Evolutionary conservation across 2,113 vertebrate species (phyloP).

Genomic region (Tachysurus vachellii): DNA sequence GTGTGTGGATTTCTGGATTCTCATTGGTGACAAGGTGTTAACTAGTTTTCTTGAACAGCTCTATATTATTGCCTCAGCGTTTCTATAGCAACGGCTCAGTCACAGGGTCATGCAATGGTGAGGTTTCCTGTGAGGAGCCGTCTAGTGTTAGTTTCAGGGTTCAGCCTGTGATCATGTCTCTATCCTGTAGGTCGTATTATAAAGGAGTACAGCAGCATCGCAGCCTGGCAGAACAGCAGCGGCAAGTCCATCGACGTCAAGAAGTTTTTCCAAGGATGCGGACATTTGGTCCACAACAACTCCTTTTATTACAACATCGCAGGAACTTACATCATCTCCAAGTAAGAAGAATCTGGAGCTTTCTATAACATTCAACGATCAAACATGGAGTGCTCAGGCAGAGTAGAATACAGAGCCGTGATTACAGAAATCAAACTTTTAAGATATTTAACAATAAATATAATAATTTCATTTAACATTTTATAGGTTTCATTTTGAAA

Average conservation of each 20-base stretch:
- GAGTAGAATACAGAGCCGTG: not conserved
- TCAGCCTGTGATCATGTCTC: not conserved
- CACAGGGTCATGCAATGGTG: not conserved
- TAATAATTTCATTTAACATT: no score
- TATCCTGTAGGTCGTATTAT: conserved; percentile 76
- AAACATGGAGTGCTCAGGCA: not conserved
- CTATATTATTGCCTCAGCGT: not conserved
- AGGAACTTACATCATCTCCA: conserved; percentile 82
- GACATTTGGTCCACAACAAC: conserved; percentile 83
- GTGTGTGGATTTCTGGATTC: not conserved
- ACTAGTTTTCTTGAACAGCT: not conserved
- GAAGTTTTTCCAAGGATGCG: conserved; percentile 87
- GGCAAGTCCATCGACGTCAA: conserved; percentile 75
- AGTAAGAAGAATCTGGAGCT: conserved; percentile 67
- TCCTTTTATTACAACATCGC: conserved; percentile 91
- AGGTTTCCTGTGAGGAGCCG: not conserved
- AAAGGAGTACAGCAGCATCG: conserved; percentile 81
- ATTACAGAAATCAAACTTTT: not conserved
- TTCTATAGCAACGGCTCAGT: not conserved
- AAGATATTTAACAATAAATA: not conserved
- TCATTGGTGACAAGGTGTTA: not conserved
- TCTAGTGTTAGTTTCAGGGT: not conserved
- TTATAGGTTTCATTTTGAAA: no score
- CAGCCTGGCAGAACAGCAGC: conserved; percentile 78
- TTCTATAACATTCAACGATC: not conserved